A percentile compares a stretch with the other conserved stretches of the same genome.
Conservation (phyloP, 2,797 vertebrate genomes). For the Anniella stebbinsi region DNA sequence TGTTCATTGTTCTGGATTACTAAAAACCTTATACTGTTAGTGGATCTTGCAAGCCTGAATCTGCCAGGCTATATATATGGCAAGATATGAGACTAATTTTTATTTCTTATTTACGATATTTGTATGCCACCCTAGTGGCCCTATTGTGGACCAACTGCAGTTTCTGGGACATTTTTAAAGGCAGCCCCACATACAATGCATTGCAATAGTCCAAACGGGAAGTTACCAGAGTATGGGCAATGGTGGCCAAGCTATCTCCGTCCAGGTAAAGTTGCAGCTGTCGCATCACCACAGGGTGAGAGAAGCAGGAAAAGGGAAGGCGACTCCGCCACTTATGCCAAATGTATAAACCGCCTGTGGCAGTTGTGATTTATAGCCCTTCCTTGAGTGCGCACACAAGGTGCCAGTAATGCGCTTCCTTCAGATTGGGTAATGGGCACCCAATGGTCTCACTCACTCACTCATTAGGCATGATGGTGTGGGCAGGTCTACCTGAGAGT, state of each 20-base stretch:
- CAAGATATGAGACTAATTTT: not conserved
- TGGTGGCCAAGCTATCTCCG: not conserved
- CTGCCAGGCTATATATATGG: not conserved
- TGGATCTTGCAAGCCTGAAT: not conserved
- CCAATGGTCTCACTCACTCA: too few relatives aligned
- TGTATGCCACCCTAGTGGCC: not conserved
- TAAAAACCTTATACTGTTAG: too few relatives aligned
- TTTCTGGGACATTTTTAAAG: not conserved
- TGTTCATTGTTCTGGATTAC: not conserved
- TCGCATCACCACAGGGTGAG: too few relatives aligned
- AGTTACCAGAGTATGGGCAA: not conserved
- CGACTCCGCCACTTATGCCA: too few relatives aligned
- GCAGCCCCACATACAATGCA: not conserved
- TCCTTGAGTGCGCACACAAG: too few relatives aligned
- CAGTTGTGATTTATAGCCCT: too few relatives aligned
- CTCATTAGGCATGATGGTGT: too few relatives aligned
- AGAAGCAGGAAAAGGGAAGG: too few relatives aligned
- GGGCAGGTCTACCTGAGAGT: too few relatives aligned
- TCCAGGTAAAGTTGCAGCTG: not conserved
- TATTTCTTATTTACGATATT: not conserved
- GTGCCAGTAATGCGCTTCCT: too few relatives aligned
- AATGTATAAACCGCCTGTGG: too few relatives aligned
- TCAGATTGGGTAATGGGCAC: too few relatives aligned
- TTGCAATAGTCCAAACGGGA: not conserved
- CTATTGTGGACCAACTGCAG: not conserved